Evolutionary conservation across 2,888 invertebrate species (phyloP), one percentile per base, ranked within the genome.

Genomic region (Adela reaumurella): DNA sequence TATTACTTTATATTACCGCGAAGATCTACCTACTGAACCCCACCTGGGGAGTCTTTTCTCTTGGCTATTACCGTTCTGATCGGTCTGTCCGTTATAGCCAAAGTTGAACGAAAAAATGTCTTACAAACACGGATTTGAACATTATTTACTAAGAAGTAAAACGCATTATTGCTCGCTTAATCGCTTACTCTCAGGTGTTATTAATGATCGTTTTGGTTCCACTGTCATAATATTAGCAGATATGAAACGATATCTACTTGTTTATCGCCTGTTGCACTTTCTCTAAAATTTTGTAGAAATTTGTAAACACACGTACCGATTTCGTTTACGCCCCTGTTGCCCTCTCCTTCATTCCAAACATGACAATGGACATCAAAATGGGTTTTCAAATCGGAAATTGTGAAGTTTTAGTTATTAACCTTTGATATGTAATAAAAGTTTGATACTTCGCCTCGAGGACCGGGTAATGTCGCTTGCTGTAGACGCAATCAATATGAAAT

Each of bases 151-250:
- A 50, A n/a, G 48, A 59, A 56, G 52, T 58, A 54, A 52, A 54
- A 59, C 19, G 57, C 56, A 45, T 55, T 47, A 52, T 56, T 58
- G 42, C 50, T 47, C 51, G 48, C 50, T n/a, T n/a, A n/a, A n/a
- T 17, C 58, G 52, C 19, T 42, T 51, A 52, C 49, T 57, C 46
- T 52, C 50, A 43, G 50, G 53, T 47, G 50, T 52, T 20, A 52
- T 44, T 47, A 57, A 59, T 50, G 54, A 35, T 48, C 57, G 55
- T 49, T 54, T 55, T 46, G 54, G 54, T 48, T 54, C 48, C 44
- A 57, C 50, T 19, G 42, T 48, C 14, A 42, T 46, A 45, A 55
- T 56, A 41, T 51, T 47, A 35, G 48, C 47, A 20, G 48, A 18
- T 17, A 57, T 50, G 53, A 56, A 56, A n/a, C n/a, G n/a, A n/a